phyloP scores from a whole-genome alignment of 2,113 vertebrate species.

The Haemorhous mexicanus region DNA sequence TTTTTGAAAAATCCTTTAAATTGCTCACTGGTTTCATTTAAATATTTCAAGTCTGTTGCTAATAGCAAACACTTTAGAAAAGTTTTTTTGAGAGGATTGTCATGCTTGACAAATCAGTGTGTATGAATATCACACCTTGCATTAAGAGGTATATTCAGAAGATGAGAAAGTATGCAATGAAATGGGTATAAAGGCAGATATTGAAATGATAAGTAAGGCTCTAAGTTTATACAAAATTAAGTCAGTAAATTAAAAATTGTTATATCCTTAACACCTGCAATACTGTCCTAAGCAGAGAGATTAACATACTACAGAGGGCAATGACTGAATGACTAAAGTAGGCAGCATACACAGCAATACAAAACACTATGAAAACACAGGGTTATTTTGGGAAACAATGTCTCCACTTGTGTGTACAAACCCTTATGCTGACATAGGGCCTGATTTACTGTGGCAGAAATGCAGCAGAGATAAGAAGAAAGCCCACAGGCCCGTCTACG shows the following conservation, averaged over 20 bases:
- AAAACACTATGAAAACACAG: not conserved
- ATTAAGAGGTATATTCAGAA: not conserved
- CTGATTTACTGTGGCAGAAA: not conserved
- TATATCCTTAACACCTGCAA: not conserved
- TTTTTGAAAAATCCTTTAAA: not conserved
- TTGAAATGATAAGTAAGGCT: not conserved
- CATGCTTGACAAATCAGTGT: not conserved
- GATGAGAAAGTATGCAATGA: not conserved
- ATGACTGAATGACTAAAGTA: not conserved
- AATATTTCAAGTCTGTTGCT: not conserved
- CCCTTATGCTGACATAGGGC: not conserved
- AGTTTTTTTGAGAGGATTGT: not conserved
- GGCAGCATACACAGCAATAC: not conserved
- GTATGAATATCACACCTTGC: not conserved
- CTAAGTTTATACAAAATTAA: not conserved
- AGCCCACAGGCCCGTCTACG: not conserved
- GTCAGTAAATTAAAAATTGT: not conserved
- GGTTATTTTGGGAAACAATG: conserved; percentile 6
- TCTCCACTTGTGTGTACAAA: not conserved
- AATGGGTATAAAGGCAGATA: not conserved
- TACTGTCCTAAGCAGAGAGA: not conserved
- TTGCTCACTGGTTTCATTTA: not conserved
- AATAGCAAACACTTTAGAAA: not conserved
- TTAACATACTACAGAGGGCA: not conserved
- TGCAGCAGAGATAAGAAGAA: not conserved